Evolutionary conservation across 2,888 invertebrate species (phyloP), one percentile per base, ranked within the genome.

Genomic region (Cryptus viduatorius): DNA sequence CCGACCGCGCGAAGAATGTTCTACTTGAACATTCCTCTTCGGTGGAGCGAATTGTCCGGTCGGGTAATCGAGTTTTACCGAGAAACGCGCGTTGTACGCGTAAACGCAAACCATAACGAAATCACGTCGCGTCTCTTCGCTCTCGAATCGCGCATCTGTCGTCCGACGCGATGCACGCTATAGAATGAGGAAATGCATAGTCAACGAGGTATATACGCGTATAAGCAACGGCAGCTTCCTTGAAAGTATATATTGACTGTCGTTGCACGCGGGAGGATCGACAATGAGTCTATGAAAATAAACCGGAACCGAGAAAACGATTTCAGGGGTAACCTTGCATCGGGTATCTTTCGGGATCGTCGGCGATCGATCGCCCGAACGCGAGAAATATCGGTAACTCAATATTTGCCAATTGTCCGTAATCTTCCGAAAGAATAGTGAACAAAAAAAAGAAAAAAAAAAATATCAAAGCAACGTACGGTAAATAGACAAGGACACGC

Each of bases 261-360:
- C 75, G 31, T n/a, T 67, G 83, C 79, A 80, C 83, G 83, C 80
- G 76, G 76, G 71, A 64, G 42, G 77, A 78, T 75, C 77, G 50
- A 72, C 76, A 82, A 85, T 87, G 85, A 86, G 72, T 83, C 71
- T 77, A 81, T 72, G 78, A 69, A 73, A 53, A 76, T 84, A 73
- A 80, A 79, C 59, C 80, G 76, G 83, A 80, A 80, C 76, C 48
- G 73, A 50, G 46, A 37, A 44, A 50, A 37, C 61, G 10, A 24
- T 12, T 19, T 50, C 12, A 19, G 24, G 46, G 31, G n/a, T 10
- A 24, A 48, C 31, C 24, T 24, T 24, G 24, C 24, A 24, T 24
- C 24, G 24, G 24, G 24, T 24, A 24, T 24, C 24, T 24, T 24
- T 24, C n/a, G 24, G 72, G 46, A 73, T 48, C 48, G 31, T 48